phyloP scores from a whole-genome alignment of 2,888 invertebrate species.

The Torymus auratus region DNA sequence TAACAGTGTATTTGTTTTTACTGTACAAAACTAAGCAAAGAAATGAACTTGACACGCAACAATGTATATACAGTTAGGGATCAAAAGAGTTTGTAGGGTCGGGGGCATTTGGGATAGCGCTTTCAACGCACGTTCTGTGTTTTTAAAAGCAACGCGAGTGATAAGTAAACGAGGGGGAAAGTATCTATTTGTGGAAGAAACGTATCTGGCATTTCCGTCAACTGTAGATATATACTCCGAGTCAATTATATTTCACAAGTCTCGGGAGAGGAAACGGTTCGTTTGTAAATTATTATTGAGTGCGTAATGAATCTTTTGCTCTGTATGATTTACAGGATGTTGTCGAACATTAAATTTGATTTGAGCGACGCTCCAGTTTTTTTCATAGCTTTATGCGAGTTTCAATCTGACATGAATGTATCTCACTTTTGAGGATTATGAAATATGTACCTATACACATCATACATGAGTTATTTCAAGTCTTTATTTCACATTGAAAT shows the following conservation, averaged over 20 bases:
- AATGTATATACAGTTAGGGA: too few species aligned
- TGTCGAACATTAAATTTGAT: neutral
- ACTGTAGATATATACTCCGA: neutral
- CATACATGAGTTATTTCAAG: too few species aligned
- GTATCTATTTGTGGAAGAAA: constrained; percentile 1
- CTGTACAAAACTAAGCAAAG: too few species aligned
- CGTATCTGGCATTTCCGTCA: neutral
- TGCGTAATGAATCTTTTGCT: constrained; percentile 26
- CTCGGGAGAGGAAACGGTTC: neutral
- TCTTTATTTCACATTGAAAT: too few species aligned
- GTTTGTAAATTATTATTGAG: constrained; percentile 44
- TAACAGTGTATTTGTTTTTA: too few species aligned
- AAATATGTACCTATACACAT: too few species aligned
- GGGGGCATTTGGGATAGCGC: constrained; percentile 7
- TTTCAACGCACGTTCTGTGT: constrained; percentile 4
- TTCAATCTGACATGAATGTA: too few species aligned
- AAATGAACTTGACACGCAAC: neutral
- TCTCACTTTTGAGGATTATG: too few species aligned
- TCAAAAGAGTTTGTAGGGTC: too few species aligned
- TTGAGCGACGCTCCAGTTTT: too few species aligned
- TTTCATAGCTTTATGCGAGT: too few species aligned
- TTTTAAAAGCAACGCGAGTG: constrained; percentile 5
- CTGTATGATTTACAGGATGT: constrained; percentile 8
- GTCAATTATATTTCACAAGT: constrained; percentile 6
- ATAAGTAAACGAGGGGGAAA: neutral